phyloP scores from a whole-genome alignment of 2,888 invertebrate genomes.

The Dicyrtoma fusca region DNA sequence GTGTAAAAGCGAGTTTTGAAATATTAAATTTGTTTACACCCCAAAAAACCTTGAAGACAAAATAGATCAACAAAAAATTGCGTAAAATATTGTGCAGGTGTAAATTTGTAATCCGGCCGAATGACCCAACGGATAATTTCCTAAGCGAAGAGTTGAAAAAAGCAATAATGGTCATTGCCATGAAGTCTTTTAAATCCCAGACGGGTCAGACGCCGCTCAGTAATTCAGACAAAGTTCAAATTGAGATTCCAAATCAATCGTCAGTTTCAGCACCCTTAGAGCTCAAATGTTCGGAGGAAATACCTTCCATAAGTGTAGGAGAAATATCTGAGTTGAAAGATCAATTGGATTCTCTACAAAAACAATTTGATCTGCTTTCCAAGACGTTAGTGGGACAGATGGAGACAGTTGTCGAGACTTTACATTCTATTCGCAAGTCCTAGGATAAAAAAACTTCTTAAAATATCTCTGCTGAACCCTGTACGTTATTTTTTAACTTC shows the following conservation, averaged over 20 bases:
- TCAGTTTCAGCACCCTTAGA: too few species aligned
- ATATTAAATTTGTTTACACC: too few species aligned
- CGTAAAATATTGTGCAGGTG: conserved; percentile 59
- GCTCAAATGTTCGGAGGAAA: too few species aligned
- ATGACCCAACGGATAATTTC: conserved; percentile 78
- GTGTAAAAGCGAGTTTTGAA: too few species aligned
- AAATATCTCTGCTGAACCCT: background rate
- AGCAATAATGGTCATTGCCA: background rate
- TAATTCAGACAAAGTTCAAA: too few species aligned
- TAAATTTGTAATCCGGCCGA: conserved; percentile 74
- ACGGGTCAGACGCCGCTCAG: too few species aligned
- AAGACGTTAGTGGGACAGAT: background rate
- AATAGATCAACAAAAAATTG: too few species aligned
- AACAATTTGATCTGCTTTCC: conserved; percentile 2
- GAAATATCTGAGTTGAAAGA: background rate
- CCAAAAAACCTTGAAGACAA: too few species aligned
- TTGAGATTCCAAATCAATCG: too few species aligned
- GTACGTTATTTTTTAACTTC: too few species aligned
- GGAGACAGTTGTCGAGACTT: background rate
- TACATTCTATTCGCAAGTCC: background rate
- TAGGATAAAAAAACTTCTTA: background rate
- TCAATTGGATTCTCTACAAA: background rate
- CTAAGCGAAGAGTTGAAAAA: conserved; percentile 72
- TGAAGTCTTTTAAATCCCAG: background rate
- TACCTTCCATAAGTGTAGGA: too few species aligned